Conservation (phyloP, 2,113 vertebrate species). For the Myanophis thanlyinensis region DNA sequence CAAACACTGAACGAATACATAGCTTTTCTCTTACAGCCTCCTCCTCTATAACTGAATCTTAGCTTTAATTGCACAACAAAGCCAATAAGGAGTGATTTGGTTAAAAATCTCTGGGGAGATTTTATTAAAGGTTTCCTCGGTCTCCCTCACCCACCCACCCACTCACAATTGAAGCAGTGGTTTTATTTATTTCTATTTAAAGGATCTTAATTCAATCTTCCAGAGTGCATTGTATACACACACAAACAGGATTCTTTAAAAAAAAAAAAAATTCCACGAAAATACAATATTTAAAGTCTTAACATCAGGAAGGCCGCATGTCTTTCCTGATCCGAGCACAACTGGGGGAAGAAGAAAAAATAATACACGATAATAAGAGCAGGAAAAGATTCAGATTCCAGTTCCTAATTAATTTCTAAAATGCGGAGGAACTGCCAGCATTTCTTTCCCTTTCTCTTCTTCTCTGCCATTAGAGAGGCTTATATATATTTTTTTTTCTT, state of each 20-base stretch:
- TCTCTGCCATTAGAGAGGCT: conserved; percentile 42
- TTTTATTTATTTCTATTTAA: conserved; percentile 2
- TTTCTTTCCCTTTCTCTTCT: conserved; percentile 39
- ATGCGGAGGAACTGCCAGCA: conserved; percentile 37
- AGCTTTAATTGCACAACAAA: not conserved
- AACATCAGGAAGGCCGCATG: not conserved
- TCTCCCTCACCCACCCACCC: not conserved
- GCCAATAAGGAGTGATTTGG: not conserved
- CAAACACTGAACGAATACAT: not conserved
- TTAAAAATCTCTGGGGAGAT: not conserved
- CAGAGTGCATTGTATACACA: not conserved
- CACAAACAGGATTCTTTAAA: not conserved
- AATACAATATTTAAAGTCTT: not conserved
- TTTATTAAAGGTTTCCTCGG: not conserved
- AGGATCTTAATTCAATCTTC: not conserved
- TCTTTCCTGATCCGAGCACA: not conserved
- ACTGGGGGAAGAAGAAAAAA: conserved; percentile 15
- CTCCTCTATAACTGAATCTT: not conserved
- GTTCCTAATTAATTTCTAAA: conserved; percentile 45
- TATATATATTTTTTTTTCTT: conserved; percentile 66
- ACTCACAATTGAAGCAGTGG: not conserved
- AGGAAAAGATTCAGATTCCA: conserved; percentile 40
- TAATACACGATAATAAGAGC: conserved; percentile 1
- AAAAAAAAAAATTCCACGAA: too few species aligned
- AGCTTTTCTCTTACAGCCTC: not conserved